Evolutionary conservation across 1,140 invertebrate genomes (phyloP), one percentile per base, ranked within the genome.

Genomic region (Cotesia glomerata): DNA sequence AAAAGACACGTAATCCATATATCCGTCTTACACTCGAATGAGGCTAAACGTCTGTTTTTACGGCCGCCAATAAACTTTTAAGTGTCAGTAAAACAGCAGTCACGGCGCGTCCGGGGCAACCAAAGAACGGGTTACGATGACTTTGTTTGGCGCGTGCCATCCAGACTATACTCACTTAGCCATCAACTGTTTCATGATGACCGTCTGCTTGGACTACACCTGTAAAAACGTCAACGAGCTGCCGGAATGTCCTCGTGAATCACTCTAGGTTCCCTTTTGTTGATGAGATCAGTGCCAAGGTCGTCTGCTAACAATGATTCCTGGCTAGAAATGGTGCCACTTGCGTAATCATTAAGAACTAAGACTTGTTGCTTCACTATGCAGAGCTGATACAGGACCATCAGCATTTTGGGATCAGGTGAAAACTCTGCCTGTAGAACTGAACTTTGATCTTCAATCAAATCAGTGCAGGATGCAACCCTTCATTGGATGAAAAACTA

Each of bases 31-130:
- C 79, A 76, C 74, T 80, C 81, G 85, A 85, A 86, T 85, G 84
- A 85, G 84, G 83, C 83, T 82, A 81, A 86, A 84, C 82, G 83
- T 79, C 79, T 77, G 77, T 75, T 82, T 87, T 87, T 87, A 87
- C 77, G 82, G 74, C 79, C 77, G 79, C 79, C 86, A 86, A 87
- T 87, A 87, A 87, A 87, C 78, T 85, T 87, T 87, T 87, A 87
- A 86, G 86, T 85, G 85, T 87, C 84, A 81, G 81, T 85, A 81
- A 86, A 87, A 87, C 82, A 82, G 59, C 69, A 68, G 49, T 59
- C 56, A 69, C 65, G 65, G 59, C 59, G 59, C 59, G 59, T 62
- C 14, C 59, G 16, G 56, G 56, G n/a, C 32, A 45, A 62, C 26
- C 39, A 45, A 45, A 52, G 7, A 62, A 13, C 13, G 68, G n/a